Conservation (phyloP, 2,797 vertebrate species). For the Amphiprion clarkii region DNA sequence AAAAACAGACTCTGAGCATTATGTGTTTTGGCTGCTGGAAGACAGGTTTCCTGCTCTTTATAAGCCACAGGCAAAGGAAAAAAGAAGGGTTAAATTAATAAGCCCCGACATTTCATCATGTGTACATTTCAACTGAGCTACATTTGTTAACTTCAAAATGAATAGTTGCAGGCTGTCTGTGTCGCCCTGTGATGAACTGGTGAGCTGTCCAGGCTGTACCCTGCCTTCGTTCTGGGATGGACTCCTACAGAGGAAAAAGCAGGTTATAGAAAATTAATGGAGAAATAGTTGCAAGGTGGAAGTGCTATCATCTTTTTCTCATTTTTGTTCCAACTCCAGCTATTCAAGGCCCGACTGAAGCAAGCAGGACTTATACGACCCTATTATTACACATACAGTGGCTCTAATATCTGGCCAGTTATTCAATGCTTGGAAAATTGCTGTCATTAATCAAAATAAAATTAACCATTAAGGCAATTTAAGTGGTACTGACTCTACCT, state of each 20-base stretch:
- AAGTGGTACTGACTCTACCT: neutral
- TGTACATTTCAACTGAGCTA: slow-evolving; percentile 2
- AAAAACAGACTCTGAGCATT: slow-evolving; percentile 29
- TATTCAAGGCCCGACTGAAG: neutral
- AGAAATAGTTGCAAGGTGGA: neutral
- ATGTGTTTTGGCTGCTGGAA: slow-evolving; percentile 8
- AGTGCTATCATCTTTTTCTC: neutral
- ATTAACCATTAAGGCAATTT: slow-evolving; percentile 10
- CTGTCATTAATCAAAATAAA: slow-evolving; percentile 27
- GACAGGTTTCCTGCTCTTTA: neutral
- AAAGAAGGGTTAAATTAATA: neutral
- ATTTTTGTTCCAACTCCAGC: neutral
- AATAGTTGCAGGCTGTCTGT: neutral
- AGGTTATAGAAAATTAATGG: too few relatives aligned
- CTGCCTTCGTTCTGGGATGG: too few relatives aligned
- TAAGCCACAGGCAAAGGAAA: neutral
- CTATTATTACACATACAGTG: slow-evolving; percentile 1
- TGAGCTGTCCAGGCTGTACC: too few relatives aligned
- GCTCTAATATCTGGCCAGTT: neutral
- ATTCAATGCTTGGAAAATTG: slow-evolving; percentile 21
- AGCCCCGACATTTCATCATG: neutral
- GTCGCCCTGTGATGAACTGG: too few relatives aligned
- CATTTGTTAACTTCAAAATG: neutral
- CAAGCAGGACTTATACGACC: slow-evolving; percentile 1
- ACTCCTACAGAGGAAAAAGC: too few relatives aligned